phyloP scores from a whole-genome alignment of 2,888 invertebrate species.

The Homarus gammarus region DNA sequence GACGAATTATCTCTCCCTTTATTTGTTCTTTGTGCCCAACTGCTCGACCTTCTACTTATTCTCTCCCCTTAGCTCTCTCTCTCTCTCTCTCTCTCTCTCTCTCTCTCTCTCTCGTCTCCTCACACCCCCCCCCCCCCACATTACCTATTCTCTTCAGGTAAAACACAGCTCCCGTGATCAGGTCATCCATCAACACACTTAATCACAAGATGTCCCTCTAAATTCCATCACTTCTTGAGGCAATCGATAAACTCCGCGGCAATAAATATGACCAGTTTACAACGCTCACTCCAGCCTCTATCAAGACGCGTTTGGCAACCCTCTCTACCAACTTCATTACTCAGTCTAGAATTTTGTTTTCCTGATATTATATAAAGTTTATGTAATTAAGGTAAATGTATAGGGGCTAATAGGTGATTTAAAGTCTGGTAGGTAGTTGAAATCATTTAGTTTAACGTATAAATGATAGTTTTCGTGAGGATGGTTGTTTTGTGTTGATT shows the following conservation, averaged over 20 bases:
- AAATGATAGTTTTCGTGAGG: too few species aligned
- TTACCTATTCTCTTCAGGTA: not conserved
- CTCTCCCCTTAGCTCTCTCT: not conserved
- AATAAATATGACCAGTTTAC: constrained; percentile 20
- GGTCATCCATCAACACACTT: constrained; percentile 26
- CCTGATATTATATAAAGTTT: too few species aligned
- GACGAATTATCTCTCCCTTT: not conserved
- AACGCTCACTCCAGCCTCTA: not conserved
- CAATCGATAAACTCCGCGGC: not conserved
- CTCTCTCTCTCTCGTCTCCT: not conserved
- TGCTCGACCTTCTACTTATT: not conserved
- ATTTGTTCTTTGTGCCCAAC: not conserved
- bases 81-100: not conserved
- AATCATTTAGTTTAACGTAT: too few species aligned
- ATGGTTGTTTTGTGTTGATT: too few species aligned
- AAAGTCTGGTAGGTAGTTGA: too few species aligned
- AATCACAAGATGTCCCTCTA: constrained; percentile 17
- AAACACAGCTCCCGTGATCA: not conserved
- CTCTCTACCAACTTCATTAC: too few species aligned
- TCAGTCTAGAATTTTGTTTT: too few species aligned
- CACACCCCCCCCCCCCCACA: not conserved
- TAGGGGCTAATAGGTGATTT: too few species aligned
- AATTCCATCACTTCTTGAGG: constrained; percentile 26
- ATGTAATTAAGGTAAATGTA: too few species aligned
- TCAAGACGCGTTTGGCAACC: constrained; percentile 12